Evolutionary conservation across 2,113 vertebrate genomes (phyloP).

Genomic region (Clarias gariepinus): DNA sequence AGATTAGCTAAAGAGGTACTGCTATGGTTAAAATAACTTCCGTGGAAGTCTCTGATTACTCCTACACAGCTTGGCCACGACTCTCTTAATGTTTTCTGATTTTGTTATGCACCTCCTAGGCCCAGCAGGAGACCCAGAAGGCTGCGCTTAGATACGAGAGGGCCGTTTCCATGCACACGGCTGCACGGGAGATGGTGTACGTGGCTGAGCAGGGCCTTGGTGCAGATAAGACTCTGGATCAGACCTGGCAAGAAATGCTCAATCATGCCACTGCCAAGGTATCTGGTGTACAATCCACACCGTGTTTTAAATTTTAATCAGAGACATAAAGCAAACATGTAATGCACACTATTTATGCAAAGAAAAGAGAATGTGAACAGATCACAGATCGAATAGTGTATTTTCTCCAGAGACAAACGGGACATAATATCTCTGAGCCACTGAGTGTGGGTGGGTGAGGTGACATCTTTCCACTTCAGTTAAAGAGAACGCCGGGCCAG

Average conservation of each 20-base stretch:
- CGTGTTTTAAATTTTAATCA: not conserved
- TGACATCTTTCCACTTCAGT: not conserved
- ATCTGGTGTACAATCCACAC: constrained; percentile 3
- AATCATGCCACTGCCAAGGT: constrained; percentile 91
- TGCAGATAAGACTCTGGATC: constrained; percentile 84
- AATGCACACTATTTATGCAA: too few relatives aligned
- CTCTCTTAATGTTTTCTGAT: constrained; percentile 18
- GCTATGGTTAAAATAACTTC: not conserved
- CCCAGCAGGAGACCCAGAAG: constrained; percentile 91
- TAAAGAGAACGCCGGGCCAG: too few relatives aligned
- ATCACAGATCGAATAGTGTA: too few relatives aligned
- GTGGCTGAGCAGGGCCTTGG: constrained; percentile 89
- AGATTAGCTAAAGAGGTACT: constrained; percentile 84
- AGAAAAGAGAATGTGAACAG: too few relatives aligned
- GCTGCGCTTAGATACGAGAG: constrained; percentile 86
- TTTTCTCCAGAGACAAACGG: too few relatives aligned
- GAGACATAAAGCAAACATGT: too few relatives aligned
- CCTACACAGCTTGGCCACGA: not conserved
- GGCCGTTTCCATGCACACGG: constrained; percentile 88
- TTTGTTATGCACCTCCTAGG: constrained; percentile 65
- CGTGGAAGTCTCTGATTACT: not conserved
- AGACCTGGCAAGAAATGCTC: constrained; percentile 95
- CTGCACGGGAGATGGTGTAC: constrained; percentile 91
- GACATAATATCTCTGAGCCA: too few relatives aligned
- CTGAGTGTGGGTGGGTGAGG: not conserved